phyloP scores from a whole-genome alignment of 2,113 vertebrate genomes.

The Petromus typicus region DNA sequence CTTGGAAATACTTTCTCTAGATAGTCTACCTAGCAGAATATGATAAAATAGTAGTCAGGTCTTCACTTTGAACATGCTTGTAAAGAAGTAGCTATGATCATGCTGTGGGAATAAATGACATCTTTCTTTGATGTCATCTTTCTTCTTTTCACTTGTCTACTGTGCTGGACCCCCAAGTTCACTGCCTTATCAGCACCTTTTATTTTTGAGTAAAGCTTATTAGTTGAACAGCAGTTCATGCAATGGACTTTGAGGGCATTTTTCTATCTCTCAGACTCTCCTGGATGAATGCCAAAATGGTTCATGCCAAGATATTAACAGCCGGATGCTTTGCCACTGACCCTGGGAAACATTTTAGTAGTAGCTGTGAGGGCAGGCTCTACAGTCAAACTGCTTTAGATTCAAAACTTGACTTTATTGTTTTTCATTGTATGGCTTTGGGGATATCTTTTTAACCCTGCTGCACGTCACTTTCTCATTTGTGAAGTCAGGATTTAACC shows the following conservation, averaged over 20 bases:
- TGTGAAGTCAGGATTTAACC: not conserved
- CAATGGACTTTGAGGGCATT: not conserved
- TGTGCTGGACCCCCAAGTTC: not conserved
- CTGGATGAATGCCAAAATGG: not conserved
- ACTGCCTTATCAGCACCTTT: not conserved
- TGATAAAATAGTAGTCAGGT: not conserved
- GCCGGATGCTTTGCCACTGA: not conserved
- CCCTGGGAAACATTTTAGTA: not conserved
- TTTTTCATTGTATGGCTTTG: not conserved
- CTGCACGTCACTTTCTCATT: not conserved
- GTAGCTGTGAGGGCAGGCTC: not conserved
- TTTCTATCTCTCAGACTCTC: not conserved
- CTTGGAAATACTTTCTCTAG: constrained; percentile 18
- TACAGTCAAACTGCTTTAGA: constrained; percentile 8
- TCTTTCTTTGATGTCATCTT: constrained; percentile 4
- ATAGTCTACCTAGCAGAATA: not conserved
- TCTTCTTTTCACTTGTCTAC: not conserved
- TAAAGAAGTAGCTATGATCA: not conserved
- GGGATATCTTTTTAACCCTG: not conserved
- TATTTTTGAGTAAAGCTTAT: not conserved
- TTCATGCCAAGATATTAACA: not conserved
- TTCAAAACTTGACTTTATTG: constrained; percentile 28
- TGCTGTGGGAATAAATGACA: not conserved
- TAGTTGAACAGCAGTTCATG: not conserved
- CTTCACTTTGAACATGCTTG: not conserved